These are phyloP conservation scores for Cryptophagus acutangulus DNA, from an alignment of 2,888 invertebrate genomes.

Conservation along the genomic window DNA sequence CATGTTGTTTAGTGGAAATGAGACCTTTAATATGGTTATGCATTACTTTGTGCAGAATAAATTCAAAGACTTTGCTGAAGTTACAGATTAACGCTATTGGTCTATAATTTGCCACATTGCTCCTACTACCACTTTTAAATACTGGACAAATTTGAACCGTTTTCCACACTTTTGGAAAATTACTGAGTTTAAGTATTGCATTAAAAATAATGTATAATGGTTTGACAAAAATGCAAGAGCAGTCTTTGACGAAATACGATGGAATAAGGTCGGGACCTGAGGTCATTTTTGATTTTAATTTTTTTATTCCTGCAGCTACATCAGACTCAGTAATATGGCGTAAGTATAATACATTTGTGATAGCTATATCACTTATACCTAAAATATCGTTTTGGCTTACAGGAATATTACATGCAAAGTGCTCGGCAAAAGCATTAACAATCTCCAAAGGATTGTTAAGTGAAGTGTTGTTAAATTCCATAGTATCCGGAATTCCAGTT, in stretches of 20 bases:
- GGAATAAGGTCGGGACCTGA: not conserved
- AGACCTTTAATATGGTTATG: not conserved
- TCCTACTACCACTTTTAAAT: not conserved
- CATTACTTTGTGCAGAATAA: not conserved
- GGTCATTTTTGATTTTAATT: not conserved
- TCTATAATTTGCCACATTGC: not conserved
- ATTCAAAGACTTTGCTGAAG: slow-evolving; percentile 1
- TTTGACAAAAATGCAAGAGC: not conserved
- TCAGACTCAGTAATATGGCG: not conserved
- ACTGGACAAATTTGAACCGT: not conserved
- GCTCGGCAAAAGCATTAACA: too few relatives aligned
- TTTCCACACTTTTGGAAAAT: not conserved
- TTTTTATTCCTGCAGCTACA: not conserved
- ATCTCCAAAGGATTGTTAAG: too few relatives aligned
- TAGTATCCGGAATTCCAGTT: too few relatives aligned
- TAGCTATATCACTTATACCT: too few relatives aligned
- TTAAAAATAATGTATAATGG: not conserved
- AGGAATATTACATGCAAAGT: too few relatives aligned
- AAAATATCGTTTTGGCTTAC: too few relatives aligned
- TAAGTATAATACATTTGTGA: too few relatives aligned
- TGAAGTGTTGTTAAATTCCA: too few relatives aligned
- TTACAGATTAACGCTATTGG: not conserved
- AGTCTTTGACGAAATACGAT: not conserved
- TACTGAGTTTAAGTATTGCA: not conserved
- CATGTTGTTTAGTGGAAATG: not conserved